phyloP scores from a whole-genome alignment of 2,797 vertebrate genomes.

The Tadarida brasiliensis region DNA sequence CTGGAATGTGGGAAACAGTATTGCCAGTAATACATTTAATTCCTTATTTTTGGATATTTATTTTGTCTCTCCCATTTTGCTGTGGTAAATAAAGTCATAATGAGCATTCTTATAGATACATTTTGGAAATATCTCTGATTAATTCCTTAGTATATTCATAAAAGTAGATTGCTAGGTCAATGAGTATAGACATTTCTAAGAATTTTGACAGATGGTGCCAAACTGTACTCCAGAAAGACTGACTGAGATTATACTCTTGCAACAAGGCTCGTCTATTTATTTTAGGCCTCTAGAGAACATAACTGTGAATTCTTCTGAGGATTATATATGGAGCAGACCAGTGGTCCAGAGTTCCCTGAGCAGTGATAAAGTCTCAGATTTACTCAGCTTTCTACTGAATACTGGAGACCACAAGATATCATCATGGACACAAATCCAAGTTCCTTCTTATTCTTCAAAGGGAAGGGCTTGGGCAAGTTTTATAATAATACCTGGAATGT shows the following conservation, averaged over 20 bases:
- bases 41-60: background rate
- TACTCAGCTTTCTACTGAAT: background rate
- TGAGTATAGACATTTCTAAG: conserved; percentile 14
- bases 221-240: background rate
- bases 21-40: background rate
- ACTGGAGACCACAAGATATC: background rate
- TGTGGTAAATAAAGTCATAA: background rate
- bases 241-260: background rate
- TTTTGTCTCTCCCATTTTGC: background rate
- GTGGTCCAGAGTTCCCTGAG: background rate
- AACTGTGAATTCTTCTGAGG: background rate
- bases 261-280: background rate
- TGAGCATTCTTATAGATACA: background rate
- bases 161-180: background rate
- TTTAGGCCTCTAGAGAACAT: background rate
- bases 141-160: background rate
- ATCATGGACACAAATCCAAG: background rate
- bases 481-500: background rate
- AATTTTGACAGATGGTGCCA: background rate
- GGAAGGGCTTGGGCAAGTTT: background rate
- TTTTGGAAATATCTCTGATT: background rate
- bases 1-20: background rate
- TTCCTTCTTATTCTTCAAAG: background rate
- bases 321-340: background rate
- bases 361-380: background rate